Evolutionary conservation across 2,888 invertebrate genomes (phyloP), one percentile per base, ranked within the genome.

Genomic region (Trachelus iudaicus): DNA sequence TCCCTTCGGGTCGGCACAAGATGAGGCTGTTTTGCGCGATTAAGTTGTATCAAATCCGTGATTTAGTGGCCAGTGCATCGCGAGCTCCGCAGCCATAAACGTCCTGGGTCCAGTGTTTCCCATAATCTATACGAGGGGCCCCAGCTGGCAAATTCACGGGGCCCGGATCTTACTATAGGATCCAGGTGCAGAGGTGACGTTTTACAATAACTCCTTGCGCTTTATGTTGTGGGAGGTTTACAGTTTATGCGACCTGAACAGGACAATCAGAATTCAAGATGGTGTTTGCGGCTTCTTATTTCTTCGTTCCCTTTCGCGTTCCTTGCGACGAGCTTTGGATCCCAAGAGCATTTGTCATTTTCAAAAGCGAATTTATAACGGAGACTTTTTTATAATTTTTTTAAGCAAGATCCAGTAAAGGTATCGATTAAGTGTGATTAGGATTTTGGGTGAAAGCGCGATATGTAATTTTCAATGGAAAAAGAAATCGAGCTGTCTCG

Each of bases 191-290:
- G 83, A 86, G 86, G 87, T 87, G 88, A 89, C 87, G 85, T 85
- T 85, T 85, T 84, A 85, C 87, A 86, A 89, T 89, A 90, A 89
- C 87, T 89, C 87, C 84, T 85, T 85, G 84, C 84, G 88, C 86
- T 88, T 89, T 88, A 88, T 90, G 89, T 86, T 85, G 89, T 89
- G 88, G 90, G 89, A 89, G 89, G 89, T 87, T 89, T 87, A 86
- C 34, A 86, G 83, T 87, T 87, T 88, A 89, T 86, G 86, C 80
- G 85, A 84, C 83, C 85, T 85, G 84, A 83, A 12, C 84, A 85
- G 85, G 37, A 37, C n/a, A 56, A 56, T 56, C 56, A 56, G 56
- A 56, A 56, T 56, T 56, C 56, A 56, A 56, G 56, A 56, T 56
- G 56, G 2, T 56, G 56, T 56, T 23, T 23, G 56, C 6, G 23